A percentile compares a stretch with the other conserved stretches of the same genome.
These are phyloP conservation scores for Pedicia rivosa DNA, from an alignment of 2,888 invertebrate species.

Conservation along the genomic window DNA sequence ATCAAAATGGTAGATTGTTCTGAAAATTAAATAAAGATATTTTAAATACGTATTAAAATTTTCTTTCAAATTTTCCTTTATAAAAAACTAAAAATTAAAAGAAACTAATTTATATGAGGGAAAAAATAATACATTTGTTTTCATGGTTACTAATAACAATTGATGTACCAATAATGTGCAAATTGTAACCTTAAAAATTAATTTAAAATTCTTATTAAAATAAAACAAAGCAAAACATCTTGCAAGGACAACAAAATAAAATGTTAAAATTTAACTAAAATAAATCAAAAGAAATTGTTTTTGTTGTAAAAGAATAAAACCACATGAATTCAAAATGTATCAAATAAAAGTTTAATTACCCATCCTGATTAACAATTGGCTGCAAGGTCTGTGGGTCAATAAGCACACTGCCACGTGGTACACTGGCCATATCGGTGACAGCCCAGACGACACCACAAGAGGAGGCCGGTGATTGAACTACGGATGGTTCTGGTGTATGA, in stretches of 20 bases:
- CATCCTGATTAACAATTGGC: slow-evolving; percentile 33
- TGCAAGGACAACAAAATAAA: background rate
- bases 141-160: too few relatives aligned
- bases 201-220: background rate
- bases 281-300: slow-evolving; percentile 6
- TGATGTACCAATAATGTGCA: background rate
- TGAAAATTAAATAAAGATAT: slow-evolving; percentile 16
- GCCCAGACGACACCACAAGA: slow-evolving; percentile 58
- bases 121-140: too few relatives aligned
- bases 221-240: background rate
- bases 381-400: slow-evolving; percentile 55
- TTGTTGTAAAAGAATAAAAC: background rate
- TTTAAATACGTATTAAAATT: background rate
- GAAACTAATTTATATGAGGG: background rate
- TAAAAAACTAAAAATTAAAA: background rate
- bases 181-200: background rate
- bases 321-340: background rate
- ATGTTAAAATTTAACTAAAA: background rate
- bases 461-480: slow-evolving; percentile 18
- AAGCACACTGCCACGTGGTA: slow-evolving; percentile 75
- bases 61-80: background rate
- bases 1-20: slow-evolving; percentile 32
- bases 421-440: slow-evolving; percentile 68
- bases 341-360: slow-evolving; percentile 25
- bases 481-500: slow-evolving; percentile 26